phyloP scores from a whole-genome alignment of 2,888 invertebrate species.

The Mesoligia furuncula region DNA sequence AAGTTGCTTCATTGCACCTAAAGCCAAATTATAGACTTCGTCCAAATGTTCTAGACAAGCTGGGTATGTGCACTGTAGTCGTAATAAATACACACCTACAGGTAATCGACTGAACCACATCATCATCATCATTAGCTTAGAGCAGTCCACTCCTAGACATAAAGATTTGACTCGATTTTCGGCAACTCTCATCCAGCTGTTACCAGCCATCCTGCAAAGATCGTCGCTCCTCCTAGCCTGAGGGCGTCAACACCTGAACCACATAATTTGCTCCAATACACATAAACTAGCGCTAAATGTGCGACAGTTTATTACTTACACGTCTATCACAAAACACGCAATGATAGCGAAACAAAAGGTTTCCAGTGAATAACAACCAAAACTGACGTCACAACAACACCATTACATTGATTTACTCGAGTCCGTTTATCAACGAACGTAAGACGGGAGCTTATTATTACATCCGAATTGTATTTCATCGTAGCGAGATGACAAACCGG shows the following conservation, averaged over 20 bases:
- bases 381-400: slow-evolving; percentile 66
- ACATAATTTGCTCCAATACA: slow-evolving; percentile 32
- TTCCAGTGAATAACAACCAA: slow-evolving; percentile 57
- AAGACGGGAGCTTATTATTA: slow-evolving; percentile 90
- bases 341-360: slow-evolving; percentile 60
- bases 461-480: slow-evolving; percentile 88
- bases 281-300: slow-evolving; percentile 13
- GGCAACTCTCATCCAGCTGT: too few species aligned
- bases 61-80: neutral
- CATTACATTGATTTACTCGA: slow-evolving; percentile 85
- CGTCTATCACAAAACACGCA: slow-evolving; percentile 48
- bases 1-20: neutral
- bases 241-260: neutral
- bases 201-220: too few species aligned
- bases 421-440: slow-evolving; percentile 83
- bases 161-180: too few species aligned
- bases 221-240: too few species aligned
- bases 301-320: slow-evolving; percentile 27
- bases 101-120: slow-evolving; percentile 8
- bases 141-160: too few species aligned
- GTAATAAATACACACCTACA: slow-evolving; percentile 10
- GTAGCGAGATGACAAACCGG: slow-evolving; percentile 82
- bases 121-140: too few species aligned
- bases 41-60: slow-evolving; percentile 6
- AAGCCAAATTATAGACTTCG: neutral